These are phyloP conservation scores for Globicephala melas DNA, from an alignment of 2,113 vertebrate species.

Conservation along the genomic window DNA sequence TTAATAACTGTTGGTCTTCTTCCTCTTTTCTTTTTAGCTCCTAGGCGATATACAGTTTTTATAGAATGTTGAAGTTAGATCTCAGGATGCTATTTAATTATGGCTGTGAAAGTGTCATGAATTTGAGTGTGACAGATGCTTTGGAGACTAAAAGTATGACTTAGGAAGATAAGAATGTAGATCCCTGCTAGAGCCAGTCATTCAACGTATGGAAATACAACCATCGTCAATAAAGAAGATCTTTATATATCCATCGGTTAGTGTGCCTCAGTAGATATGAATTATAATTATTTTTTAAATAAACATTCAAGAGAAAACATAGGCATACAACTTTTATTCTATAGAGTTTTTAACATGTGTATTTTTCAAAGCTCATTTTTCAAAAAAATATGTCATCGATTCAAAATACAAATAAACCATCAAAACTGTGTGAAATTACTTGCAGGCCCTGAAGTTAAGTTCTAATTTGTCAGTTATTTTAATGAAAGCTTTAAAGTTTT, in stretches of 20 bases:
- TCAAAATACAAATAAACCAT: constrained; percentile 5
- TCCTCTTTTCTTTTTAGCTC: background rate
- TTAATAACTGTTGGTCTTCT: background rate
- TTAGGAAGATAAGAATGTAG: background rate
- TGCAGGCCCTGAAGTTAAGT: background rate
- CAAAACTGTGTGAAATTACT: background rate
- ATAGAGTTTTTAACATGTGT: background rate
- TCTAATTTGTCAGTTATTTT: constrained; percentile 40
- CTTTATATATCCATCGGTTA: background rate
- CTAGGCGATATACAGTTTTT: background rate
- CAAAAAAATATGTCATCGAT: background rate
- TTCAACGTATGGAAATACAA: background rate
- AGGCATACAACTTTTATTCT: background rate
- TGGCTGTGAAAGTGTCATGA: background rate
- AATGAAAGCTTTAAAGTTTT: background rate
- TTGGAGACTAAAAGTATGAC: background rate
- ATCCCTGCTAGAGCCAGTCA: background rate
- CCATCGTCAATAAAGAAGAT: background rate
- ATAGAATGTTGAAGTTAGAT: background rate
- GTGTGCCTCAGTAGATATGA: background rate
- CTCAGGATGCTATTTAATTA: background rate
- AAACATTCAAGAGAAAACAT: background rate
- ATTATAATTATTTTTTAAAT: background rate
- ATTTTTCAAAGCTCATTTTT: constrained; percentile 41
- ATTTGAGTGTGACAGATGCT: background rate